Conservation (phyloP, 1,140 invertebrate genomes). For the Drosophila athabasca region DNA sequence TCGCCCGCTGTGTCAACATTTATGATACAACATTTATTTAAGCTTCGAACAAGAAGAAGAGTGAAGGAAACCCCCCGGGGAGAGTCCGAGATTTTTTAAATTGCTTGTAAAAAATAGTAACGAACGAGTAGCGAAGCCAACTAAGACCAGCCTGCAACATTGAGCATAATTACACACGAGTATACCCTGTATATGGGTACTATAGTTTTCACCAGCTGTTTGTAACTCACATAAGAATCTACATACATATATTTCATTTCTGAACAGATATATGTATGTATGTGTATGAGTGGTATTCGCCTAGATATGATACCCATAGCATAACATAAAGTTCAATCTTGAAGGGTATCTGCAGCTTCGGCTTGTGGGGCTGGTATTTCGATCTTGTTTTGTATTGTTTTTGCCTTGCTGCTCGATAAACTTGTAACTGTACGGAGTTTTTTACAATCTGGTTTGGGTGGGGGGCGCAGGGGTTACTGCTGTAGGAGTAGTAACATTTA, state of each 20-base stretch:
- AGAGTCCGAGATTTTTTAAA: constrained; percentile 71
- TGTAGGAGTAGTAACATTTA: constrained; percentile 54
- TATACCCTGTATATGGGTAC: no score
- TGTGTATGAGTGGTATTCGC: no score
- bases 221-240: no score
- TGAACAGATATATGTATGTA: no score
- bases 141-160: constrained; percentile 55
- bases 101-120: constrained; percentile 69
- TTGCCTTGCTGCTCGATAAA: constrained; percentile 44
- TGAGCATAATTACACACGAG: constrained; percentile 28
- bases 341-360: no score
- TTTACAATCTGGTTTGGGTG: constrained; percentile 42
- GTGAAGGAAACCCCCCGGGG: constrained; percentile 16
- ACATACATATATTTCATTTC: no score
- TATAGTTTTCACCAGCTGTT: no score
- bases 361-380: no score
- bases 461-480: background rate
- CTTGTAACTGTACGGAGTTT: constrained; percentile 52
- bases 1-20: constrained; percentile 49
- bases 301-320: background rate
- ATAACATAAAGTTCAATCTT: no score
- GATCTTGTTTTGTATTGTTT: constrained; percentile 13
- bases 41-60: constrained; percentile 40
- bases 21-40: constrained; percentile 53
- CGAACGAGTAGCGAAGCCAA: constrained; percentile 47